A percentile compares a stretch with the other conserved stretches of the same genome.
Evolutionary conservation across 2,888 invertebrate species (phyloP).

Genomic region (Metallyticus violacea): DNA sequence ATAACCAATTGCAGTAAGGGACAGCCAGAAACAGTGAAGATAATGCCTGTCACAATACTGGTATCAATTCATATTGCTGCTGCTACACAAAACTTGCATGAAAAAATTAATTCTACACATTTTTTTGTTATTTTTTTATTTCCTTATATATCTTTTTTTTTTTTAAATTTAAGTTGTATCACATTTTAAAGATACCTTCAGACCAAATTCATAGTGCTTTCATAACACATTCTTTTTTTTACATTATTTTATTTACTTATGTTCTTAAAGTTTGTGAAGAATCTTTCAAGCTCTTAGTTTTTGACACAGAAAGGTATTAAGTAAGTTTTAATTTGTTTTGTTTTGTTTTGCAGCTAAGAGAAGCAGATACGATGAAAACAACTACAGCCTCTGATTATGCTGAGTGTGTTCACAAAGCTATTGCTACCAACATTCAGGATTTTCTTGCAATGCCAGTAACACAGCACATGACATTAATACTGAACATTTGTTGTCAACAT

Average conservation of each 20-base stretch:
- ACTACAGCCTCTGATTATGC: slow-evolving; percentile 30
- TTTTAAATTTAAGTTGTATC: slow-evolving; percentile 27
- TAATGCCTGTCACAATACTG: slow-evolving; percentile 39
- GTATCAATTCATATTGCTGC: slow-evolving; percentile 51
- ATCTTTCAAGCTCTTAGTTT: slow-evolving; percentile 29
- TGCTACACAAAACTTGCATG: slow-evolving; percentile 35
- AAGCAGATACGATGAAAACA: slow-evolving; percentile 34
- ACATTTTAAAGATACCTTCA: slow-evolving; percentile 32
- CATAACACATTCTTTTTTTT: slow-evolving; percentile 31
- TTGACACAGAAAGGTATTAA: slow-evolving; percentile 33
- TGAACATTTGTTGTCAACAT: not conserved
- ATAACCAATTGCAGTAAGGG: slow-evolving; percentile 16
- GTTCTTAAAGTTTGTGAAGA: slow-evolving; percentile 32
- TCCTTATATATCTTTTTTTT: not conserved
- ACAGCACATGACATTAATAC: not conserved
- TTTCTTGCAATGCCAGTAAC: slow-evolving; percentile 3
- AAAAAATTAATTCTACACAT: slow-evolving; percentile 32
- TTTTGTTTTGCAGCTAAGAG: slow-evolving; percentile 31
- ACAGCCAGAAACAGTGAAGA: not conserved
- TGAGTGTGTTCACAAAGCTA: slow-evolving; percentile 24
- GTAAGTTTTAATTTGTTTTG: slow-evolving; percentile 30
- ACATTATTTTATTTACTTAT: slow-evolving; percentile 22
- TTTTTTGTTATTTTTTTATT: slow-evolving; percentile 4
- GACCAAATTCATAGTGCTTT: slow-evolving; percentile 33
- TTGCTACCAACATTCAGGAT: slow-evolving; percentile 7